Evolutionary conservation across 2,888 invertebrate genomes (phyloP), one percentile per base, ranked within the genome.

Genomic region (Drosophila koepferae): DNA sequence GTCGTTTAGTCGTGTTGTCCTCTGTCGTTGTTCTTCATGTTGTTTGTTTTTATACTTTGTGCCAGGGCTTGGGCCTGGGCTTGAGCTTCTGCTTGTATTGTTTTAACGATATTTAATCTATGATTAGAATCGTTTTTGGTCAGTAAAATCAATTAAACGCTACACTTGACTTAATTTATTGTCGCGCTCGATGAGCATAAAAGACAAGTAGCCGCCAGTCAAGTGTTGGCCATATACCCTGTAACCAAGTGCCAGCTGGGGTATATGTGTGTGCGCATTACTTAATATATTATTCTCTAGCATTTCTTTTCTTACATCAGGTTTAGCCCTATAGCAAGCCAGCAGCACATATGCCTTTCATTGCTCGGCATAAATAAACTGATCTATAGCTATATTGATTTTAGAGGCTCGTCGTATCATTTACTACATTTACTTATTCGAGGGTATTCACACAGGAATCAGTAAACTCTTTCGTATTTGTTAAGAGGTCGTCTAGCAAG

Each of bases 81-180:
- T 64, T 64, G 59, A 9, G 60, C 54, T 54, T 58, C 40, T 73
- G 58, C 40, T 65, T 66, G 66, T 77, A 81, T 74, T 86, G 72
- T 75, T 82, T 85, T 84, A 82, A 81, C 86, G 86, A 86, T 86
- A 85, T 80, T 89, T 89, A 89, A 89, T 89, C 86, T 86, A 83
- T 86, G 89, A 89, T 86, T 86, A 82, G 81, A 82, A 86, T 86
- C 81, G 63, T 68, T 78, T 71, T 62, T 68, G 76, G 65, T 74
- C 61, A 78, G 58, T 55, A 67, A 79, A 81, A 81, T 81, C 86
- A 86, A 86, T 86, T 86, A 86, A 86, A 85, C 82, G 81, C 89
- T 86, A 85, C 87, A 86, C 89, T 86, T 82, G 86, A 74, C 85
- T 86, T 89, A 75, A 89, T 86, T 86, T 89, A 86, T 86, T 89